Evolutionary conservation across 2,113 vertebrate genomes (phyloP).

Genomic region (Cheirogaleus medius): DNA sequence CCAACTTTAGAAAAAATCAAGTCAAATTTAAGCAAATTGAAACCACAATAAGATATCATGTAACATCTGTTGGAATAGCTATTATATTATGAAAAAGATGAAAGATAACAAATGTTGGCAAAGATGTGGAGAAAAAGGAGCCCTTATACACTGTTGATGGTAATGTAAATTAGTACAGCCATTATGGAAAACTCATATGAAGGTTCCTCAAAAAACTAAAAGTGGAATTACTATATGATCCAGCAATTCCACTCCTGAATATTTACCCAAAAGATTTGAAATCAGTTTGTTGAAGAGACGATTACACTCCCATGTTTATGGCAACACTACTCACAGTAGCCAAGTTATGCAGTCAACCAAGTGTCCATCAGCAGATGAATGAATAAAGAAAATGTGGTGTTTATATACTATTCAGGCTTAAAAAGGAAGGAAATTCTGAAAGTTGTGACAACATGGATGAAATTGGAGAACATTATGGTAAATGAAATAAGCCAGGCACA

Average conservation of each 20-base stretch:
- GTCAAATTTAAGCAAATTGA: neutral
- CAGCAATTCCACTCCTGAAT: neutral
- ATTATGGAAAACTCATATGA: neutral
- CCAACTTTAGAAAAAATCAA: neutral
- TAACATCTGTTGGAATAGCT: neutral
- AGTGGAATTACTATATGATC: neutral
- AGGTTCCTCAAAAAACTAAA: neutral
- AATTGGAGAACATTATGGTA: neutral
- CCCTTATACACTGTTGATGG: neutral
- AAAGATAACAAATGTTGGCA: neutral
- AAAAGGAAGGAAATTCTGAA: neutral
- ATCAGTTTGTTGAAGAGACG: neutral
- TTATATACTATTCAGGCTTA: neutral
- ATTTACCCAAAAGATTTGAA: neutral
- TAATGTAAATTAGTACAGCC: neutral
- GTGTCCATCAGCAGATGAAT: neutral
- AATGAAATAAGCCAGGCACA: neutral
- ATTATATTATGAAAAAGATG: neutral
- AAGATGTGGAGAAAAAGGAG: neutral
- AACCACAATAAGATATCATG: neutral
- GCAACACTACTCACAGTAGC: neutral
- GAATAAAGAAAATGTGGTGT: neutral
- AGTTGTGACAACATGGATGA: neutral
- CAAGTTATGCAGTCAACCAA: neutral
- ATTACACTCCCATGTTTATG: neutral